Percentiles rank a stretch among this genome's conserved stretches.
Evolutionary conservation across 1,140 invertebrate species (phyloP).

Genomic region (Mya arenaria): DNA sequence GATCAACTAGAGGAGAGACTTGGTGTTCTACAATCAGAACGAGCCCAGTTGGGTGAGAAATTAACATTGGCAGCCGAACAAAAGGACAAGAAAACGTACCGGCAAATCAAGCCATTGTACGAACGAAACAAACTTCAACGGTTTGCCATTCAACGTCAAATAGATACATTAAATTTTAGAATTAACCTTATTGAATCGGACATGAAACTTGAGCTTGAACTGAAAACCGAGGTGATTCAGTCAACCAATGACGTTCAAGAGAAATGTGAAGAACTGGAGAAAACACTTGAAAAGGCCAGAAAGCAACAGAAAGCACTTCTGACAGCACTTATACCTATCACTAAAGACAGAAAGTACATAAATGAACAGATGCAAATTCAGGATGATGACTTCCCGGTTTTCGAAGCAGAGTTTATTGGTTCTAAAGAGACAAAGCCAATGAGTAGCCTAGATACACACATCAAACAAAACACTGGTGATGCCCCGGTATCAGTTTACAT

Average conservation of each 20-base stretch:
- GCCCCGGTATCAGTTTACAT: too few relatives aligned
- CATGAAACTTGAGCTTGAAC: constrained; percentile 67
- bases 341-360: constrained; percentile 64
- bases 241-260: constrained; percentile 75
- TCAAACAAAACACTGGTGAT: too few relatives aligned
- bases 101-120: constrained; percentile 63
- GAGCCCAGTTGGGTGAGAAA: constrained; percentile 57
- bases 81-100: constrained; percentile 59
- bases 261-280: constrained; percentile 71
- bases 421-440: too few relatives aligned
- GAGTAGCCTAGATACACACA: too few relatives aligned
- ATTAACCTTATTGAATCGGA: constrained; percentile 65
- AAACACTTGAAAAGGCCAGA: constrained; percentile 65
- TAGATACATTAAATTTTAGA: constrained; percentile 67
- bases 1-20: constrained; percentile 53
- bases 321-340: constrained; percentile 71
- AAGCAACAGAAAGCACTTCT: constrained; percentile 68
- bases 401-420: constrained; percentile 12
- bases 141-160: constrained; percentile 66
- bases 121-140: constrained; percentile 72
- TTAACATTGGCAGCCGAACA: constrained; percentile 56
- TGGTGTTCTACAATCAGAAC: constrained; percentile 63
- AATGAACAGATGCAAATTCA: constrained; percentile 56
- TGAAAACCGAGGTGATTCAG: constrained; percentile 71
- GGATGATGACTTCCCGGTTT: not conserved